phyloP scores from a whole-genome alignment of 2,888 invertebrate species.

The Drosophila cognata region DNA sequence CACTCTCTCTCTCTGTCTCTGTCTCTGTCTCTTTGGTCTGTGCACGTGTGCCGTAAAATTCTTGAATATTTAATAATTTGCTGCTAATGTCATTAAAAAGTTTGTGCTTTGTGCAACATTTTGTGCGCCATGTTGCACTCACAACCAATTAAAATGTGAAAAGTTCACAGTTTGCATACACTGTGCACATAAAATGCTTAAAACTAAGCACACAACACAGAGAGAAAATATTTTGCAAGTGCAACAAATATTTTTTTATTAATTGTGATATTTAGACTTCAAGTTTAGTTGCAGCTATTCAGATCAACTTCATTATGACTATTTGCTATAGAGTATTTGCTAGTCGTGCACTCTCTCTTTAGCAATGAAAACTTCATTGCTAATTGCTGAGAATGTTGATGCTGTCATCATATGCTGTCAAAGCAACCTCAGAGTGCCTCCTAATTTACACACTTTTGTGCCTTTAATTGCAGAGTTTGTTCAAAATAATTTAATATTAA shows the following conservation, averaged over 20 bases:
- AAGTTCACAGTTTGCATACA: constrained; percentile 54
- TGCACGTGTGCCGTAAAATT: constrained; percentile 34
- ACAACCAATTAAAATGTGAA: constrained; percentile 65
- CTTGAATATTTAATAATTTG: constrained; percentile 58
- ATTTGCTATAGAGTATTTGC: neutral
- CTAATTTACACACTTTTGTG: neutral
- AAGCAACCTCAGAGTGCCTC: neutral
- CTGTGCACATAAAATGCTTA: neutral
- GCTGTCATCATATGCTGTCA: neutral
- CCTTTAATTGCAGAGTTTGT: neutral
- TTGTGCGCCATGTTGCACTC: constrained; percentile 39
- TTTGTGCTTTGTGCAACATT: constrained; percentile 65
- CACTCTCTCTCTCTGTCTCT: too few relatives aligned
- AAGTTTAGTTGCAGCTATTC: neutral
- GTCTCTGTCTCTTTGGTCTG: neutral
- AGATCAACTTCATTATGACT: neutral
- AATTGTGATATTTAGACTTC: neutral
- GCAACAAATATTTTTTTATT: neutral
- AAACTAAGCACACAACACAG: neutral
- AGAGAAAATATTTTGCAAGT: neutral
- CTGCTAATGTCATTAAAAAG: constrained; percentile 75
- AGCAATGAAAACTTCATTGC: constrained; percentile 2
- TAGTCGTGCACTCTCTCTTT: neutral
- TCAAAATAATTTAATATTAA: neutral
- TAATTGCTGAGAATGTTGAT: neutral